These are phyloP conservation scores for Drosophila malerkotliana DNA, from an alignment of 1,140 invertebrate species.

Conservation along the genomic window DNA sequence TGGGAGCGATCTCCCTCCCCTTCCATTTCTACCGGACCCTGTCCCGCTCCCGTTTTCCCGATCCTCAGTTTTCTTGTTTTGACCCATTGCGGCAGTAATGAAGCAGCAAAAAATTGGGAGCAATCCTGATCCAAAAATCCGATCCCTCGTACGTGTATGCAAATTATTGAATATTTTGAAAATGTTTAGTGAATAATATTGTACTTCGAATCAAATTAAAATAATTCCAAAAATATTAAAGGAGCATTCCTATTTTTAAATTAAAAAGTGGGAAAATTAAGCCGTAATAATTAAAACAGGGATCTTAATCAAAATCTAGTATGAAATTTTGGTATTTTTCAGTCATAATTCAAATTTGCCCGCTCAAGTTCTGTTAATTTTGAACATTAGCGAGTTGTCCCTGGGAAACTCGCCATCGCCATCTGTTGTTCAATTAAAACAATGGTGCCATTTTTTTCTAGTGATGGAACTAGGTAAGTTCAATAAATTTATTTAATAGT, in stretches of 20 bases:
- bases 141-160: slow-evolving; percentile 50
- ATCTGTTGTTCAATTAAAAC: background rate
- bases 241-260: too few species aligned
- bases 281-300: too few species aligned
- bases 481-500: background rate
- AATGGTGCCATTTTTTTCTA: background rate
- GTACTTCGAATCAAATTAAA: slow-evolving; percentile 77
- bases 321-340: too few species aligned
- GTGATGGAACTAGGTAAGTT: background rate
- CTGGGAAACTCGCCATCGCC: background rate
- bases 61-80: slow-evolving; percentile 54
- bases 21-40: background rate
- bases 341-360: too few species aligned
- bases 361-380: too few species aligned
- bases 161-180: slow-evolving; percentile 75
- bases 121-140: slow-evolving; percentile 33
- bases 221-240: slow-evolving; percentile 61
- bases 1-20: slow-evolving; percentile 10
- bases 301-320: too few species aligned
- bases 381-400: too few species aligned
- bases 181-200: slow-evolving; percentile 74
- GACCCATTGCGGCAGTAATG: slow-evolving; percentile 54
- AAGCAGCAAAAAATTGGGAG: slow-evolving; percentile 42
- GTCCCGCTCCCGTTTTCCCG: slow-evolving; percentile 4
- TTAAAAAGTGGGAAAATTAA: too few species aligned